A percentile compares a stretch with the other conserved stretches of the same genome.
Evolutionary conservation across 2,113 vertebrate species (phyloP).

Genomic region (Ochotona curzoniae): DNA sequence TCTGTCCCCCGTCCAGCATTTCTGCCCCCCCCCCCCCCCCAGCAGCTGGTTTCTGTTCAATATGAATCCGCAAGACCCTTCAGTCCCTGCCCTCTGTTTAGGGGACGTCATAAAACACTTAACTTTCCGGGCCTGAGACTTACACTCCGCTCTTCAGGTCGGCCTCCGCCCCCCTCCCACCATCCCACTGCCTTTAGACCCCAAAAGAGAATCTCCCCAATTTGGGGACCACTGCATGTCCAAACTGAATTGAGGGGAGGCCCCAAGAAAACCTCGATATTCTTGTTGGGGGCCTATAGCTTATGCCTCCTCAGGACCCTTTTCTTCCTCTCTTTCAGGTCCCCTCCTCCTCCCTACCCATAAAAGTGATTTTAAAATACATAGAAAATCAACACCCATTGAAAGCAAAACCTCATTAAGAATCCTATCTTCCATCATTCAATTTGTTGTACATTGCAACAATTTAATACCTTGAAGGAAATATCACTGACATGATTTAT

Average conservation of each 20-base stretch:
- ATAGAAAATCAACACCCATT: conserved; percentile 72
- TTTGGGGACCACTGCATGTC: conserved; percentile 52
- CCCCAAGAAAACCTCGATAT: conserved; percentile 17
- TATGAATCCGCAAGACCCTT: conserved; percentile 88
- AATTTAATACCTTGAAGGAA: conserved; percentile 79
- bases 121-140: conserved; percentile 85
- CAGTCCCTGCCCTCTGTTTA: conserved; percentile 89
- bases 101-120: conserved; percentile 90
- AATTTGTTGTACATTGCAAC: conserved; percentile 75
- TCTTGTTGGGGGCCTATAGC: conserved; percentile 9
- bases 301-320: conserved; percentile 21
- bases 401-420: conserved; percentile 81
- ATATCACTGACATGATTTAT: conserved; percentile 70
- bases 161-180: conserved; percentile 67
- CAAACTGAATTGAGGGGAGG: conserved; percentile 33
- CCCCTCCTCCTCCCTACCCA: conserved; percentile 46
- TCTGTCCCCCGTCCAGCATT: conserved; percentile 67
- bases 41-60: conserved; percentile 89
- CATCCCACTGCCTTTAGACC: conserved; percentile 42
- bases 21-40: conserved; percentile 63
- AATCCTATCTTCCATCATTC: conserved; percentile 82
- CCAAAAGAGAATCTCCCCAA: conserved; percentile 57
- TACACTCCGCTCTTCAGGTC: conserved; percentile 83
- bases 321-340: not conserved
- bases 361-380: conserved; percentile 75